Percentiles rank a stretch among this genome's conserved stretches.
Conservation (phyloP, 1,140 invertebrate genomes). For the Drosophila micromelanica region DNA sequence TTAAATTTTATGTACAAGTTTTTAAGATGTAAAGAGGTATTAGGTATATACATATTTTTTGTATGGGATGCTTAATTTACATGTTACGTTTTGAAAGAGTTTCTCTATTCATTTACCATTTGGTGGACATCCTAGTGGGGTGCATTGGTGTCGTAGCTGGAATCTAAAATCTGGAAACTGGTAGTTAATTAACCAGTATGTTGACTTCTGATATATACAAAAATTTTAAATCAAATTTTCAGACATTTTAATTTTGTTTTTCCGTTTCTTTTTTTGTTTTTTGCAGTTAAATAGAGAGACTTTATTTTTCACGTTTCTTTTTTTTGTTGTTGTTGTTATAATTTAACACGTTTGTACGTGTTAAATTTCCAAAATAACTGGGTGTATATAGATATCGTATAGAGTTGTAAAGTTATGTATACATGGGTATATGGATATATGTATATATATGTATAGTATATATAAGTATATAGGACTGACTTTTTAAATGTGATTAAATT, state of each 20-base stretch:
- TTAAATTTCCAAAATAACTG: slow-evolving; percentile 58
- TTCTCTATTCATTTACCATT: slow-evolving; percentile 76
- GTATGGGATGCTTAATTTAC: slow-evolving; percentile 46
- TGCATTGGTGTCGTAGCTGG: slow-evolving; percentile 18
- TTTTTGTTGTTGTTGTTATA: slow-evolving; percentile 19
- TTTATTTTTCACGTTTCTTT: slow-evolving; percentile 76
- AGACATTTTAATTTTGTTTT: slow-evolving; percentile 11
- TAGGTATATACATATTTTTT: slow-evolving; percentile 24
- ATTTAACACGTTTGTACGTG: slow-evolving; percentile 60
- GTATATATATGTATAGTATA: slow-evolving; percentile 42
- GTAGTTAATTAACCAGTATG: neutral
- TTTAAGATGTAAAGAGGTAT: slow-evolving; percentile 25
- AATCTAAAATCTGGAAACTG: slow-evolving; percentile 10
- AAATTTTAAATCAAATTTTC: slow-evolving; percentile 18
- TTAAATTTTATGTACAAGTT: slow-evolving; percentile 29
- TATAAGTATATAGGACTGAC: slow-evolving; percentile 44
- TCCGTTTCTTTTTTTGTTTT: slow-evolving; percentile 30
- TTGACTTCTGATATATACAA: slow-evolving; percentile 40
- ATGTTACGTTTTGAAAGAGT: slow-evolving; percentile 43
- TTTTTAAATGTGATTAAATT: slow-evolving; percentile 27
- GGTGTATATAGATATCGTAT: slow-evolving; percentile 60
- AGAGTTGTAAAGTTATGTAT: slow-evolving; percentile 57
- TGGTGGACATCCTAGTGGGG: slow-evolving; percentile 27
- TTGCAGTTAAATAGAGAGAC: slow-evolving; percentile 83
- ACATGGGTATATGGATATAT: slow-evolving; percentile 46